phyloP scores from a whole-genome alignment of 2,888 invertebrate species.

The Copidosoma aretas region DNA sequence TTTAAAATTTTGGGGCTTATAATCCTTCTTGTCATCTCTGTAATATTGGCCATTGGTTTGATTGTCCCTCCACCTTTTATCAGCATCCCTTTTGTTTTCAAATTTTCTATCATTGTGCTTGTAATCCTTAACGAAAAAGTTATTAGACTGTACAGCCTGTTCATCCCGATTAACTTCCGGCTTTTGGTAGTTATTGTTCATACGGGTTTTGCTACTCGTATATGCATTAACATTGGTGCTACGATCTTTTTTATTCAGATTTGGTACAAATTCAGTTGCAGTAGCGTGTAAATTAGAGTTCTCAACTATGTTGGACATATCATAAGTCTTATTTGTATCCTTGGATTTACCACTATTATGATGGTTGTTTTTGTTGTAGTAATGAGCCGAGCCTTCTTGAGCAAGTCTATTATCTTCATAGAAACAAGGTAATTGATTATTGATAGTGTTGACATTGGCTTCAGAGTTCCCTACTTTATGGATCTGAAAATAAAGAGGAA shows the following conservation, averaged over 20 bases:
- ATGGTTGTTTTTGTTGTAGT: conserved; percentile 36
- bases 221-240: conserved; percentile 40
- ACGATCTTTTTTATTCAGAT: conserved; percentile 35
- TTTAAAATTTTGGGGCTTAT: conserved; percentile 43
- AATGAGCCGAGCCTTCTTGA: conserved; percentile 25
- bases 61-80: conserved; percentile 38
- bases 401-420: conserved; percentile 39
- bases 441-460: conserved; percentile 7
- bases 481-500: conserved; percentile 14
- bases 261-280: conserved; percentile 69
- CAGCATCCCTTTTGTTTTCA: conserved; percentile 41
- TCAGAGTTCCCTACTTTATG: conserved; percentile 8
- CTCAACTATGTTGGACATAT: conserved; percentile 32
- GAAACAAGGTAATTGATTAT: conserved; percentile 33
- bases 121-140: conserved; percentile 40
- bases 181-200: conserved; percentile 30
- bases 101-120: conserved; percentile 43
- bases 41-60: conserved; percentile 41
- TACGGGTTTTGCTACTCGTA: conserved; percentile 29
- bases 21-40: conserved; percentile 40
- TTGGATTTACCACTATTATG: conserved; percentile 35
- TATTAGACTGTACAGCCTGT: background rate
- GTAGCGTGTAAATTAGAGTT: conserved; percentile 67
- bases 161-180: conserved; percentile 10
- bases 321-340: conserved; percentile 28